These are phyloP conservation scores for Hyppa rectilinea DNA, from an alignment of 2,888 invertebrate genomes.

Conservation along the genomic window DNA sequence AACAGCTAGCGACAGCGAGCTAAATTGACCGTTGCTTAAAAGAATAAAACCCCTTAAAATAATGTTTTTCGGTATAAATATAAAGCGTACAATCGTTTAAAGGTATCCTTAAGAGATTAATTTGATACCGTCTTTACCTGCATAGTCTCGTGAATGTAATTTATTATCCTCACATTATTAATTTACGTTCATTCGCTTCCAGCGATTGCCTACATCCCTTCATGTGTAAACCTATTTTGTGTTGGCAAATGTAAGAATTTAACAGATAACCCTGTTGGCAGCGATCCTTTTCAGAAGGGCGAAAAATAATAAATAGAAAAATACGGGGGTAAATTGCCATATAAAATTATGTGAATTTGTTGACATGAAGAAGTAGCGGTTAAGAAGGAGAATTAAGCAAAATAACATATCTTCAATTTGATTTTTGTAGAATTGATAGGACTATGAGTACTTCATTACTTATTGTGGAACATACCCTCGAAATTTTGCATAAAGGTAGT, in stretches of 20 bases:
- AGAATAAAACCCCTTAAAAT: not conserved
- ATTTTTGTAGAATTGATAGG: too few relatives aligned
- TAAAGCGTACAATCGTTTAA: not conserved
- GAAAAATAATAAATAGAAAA: conserved; percentile 44
- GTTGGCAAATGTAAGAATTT: conserved; percentile 33
- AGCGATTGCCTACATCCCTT: conserved; percentile 11
- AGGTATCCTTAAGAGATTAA: conserved; percentile 6
- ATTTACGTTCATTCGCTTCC: conserved; percentile 19
- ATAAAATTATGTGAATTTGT: conserved; percentile 50
- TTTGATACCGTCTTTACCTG: conserved; percentile 26
- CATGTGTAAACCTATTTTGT: conserved; percentile 12
- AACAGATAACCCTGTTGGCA: conserved; percentile 25
- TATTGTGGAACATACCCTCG: too few relatives aligned
- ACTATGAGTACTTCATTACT: too few relatives aligned
- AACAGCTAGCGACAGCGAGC: too few relatives aligned
- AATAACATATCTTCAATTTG: too few relatives aligned
- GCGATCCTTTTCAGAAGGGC: conserved; percentile 4
- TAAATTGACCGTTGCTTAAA: not conserved
- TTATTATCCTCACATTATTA: conserved; percentile 28
- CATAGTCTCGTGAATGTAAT: conserved; percentile 8
- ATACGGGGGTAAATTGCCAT: conserved; percentile 29
- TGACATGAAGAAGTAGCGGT: conserved; percentile 19
- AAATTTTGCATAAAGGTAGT: too few relatives aligned
- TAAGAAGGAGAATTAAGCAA: too few relatives aligned
- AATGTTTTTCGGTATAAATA: not conserved